Conservation (phyloP, 64 coral and sea anemone genomes). For the Anthopleura sola region DNA sequence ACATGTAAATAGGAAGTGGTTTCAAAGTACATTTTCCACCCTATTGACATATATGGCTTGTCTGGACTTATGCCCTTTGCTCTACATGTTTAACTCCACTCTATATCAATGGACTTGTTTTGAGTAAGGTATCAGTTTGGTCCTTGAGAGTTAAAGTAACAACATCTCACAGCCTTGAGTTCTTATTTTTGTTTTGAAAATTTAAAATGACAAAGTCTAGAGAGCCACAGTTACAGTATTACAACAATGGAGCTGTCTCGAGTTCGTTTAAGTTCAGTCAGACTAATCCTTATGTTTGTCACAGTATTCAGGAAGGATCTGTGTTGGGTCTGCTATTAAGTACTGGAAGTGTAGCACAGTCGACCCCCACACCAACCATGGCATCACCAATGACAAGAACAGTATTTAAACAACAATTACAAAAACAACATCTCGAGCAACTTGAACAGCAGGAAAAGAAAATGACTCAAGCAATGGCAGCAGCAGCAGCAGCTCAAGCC, state of each 20-base stretch:
- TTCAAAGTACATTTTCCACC: background rate
- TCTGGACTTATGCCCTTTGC: background rate
- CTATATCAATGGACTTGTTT: background rate
- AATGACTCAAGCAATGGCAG: background rate
- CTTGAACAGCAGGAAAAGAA: slow-evolving; percentile 64
- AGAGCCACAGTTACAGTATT: background rate
- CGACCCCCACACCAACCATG: slow-evolving; percentile 25
- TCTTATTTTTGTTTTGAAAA: background rate
- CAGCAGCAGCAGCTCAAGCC: background rate
- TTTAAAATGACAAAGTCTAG: background rate
- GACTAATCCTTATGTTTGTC: slow-evolving; percentile 13
- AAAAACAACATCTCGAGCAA: slow-evolving; percentile 78
- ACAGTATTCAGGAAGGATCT: background rate
- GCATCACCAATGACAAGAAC: slow-evolving; percentile 82
- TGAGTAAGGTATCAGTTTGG: background rate
- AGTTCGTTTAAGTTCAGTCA: background rate
- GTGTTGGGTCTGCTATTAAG: slow-evolving; percentile 3
- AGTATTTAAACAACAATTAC: slow-evolving; percentile 85
- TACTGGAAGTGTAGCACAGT: background rate
- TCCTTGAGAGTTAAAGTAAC: background rate
- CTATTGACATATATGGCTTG: background rate
- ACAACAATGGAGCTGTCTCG: background rate
- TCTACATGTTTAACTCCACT: background rate
- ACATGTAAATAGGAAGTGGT: background rate
- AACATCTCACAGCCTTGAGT: background rate